These are phyloP conservation scores for Nanorana parkeri DNA, from an alignment of 2,113 vertebrate genomes.

Conservation along the genomic window DNA sequence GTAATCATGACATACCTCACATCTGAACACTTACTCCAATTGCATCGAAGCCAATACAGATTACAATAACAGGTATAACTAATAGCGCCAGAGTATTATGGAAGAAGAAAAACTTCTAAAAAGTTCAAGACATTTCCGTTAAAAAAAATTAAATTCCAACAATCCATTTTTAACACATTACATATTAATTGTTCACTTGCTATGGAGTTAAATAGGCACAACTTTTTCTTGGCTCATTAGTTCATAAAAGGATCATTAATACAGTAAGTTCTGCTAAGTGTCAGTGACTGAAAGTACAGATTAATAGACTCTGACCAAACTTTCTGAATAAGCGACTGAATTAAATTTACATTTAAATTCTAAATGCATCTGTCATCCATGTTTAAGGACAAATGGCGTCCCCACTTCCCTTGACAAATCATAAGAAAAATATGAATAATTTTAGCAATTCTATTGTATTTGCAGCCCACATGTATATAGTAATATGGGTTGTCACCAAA, in stretches of 20 bases:
- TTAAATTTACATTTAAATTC: slow-evolving; percentile 56
- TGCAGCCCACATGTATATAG: slow-evolving; percentile 9
- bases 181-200: slow-evolving; percentile 52
- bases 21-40: too few relatives aligned
- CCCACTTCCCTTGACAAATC: slow-evolving; percentile 42
- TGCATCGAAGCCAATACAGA: too few relatives aligned
- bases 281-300: slow-evolving; percentile 42
- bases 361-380: slow-evolving; percentile 52
- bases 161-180: slow-evolving; percentile 42
- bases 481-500: background rate
- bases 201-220: slow-evolving; percentile 40
- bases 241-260: slow-evolving; percentile 57
- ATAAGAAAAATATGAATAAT: slow-evolving; percentile 41
- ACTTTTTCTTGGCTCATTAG: slow-evolving; percentile 53
- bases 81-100: background rate
- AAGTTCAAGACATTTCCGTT: background rate
- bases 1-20: too few relatives aligned
- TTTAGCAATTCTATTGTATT: slow-evolving; percentile 48
- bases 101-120: background rate
- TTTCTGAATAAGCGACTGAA: slow-evolving; percentile 56
- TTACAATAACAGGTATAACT: background rate
- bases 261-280: slow-evolving; percentile 55
- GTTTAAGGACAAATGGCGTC: slow-evolving; percentile 46
- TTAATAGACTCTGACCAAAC: slow-evolving; percentile 57
- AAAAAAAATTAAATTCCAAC: slow-evolving; percentile 20